These are phyloP conservation scores for Aleiodes testaceus DNA, from an alignment of 2,888 invertebrate species.

Conservation along the genomic window DNA sequence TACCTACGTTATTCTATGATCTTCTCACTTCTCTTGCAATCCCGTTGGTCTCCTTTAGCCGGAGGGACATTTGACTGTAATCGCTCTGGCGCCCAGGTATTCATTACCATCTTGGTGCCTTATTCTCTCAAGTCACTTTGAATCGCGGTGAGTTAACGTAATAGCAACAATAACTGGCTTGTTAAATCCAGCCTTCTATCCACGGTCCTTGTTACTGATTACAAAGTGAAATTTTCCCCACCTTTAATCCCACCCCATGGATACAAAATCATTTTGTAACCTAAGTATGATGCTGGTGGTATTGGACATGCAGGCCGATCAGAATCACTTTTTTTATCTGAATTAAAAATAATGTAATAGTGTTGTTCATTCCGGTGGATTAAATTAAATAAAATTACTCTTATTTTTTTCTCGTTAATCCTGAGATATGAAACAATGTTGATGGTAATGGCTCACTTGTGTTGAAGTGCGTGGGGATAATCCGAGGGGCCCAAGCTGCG, in stretches of 20 bases:
- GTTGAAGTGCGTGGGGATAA: background rate
- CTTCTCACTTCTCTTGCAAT: constrained; percentile 16
- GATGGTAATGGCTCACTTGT: background rate
- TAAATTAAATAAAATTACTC: constrained; percentile 4
- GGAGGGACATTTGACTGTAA: constrained; percentile 55
- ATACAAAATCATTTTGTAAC: constrained; percentile 10
- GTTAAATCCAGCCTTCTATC: constrained; percentile 57
- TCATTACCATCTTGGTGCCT: constrained; percentile 57
- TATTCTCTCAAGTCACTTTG: constrained; percentile 45
- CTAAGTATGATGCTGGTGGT: constrained; percentile 16
- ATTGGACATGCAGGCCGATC: background rate
- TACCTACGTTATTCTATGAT: constrained; percentile 2
- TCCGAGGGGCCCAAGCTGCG: too few species aligned
- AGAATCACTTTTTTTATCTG: background rate
- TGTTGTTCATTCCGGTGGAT: too few species aligned
- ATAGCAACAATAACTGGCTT: constrained; percentile 65
- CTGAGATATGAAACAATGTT: background rate
- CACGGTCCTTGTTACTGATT: constrained; percentile 56
- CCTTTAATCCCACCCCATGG: background rate
- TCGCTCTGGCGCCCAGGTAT: constrained; percentile 57
- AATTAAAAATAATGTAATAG: too few species aligned
- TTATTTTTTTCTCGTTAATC: background rate
- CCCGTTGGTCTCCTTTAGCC: constrained; percentile 37
- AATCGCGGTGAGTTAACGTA: constrained; percentile 59
- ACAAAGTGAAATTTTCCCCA: constrained; percentile 3